A percentile compares a stretch with the other conserved stretches of the same genome.
phyloP scores from a whole-genome alignment of 2,888 invertebrate species.

The Lydus trimaculatus region DNA sequence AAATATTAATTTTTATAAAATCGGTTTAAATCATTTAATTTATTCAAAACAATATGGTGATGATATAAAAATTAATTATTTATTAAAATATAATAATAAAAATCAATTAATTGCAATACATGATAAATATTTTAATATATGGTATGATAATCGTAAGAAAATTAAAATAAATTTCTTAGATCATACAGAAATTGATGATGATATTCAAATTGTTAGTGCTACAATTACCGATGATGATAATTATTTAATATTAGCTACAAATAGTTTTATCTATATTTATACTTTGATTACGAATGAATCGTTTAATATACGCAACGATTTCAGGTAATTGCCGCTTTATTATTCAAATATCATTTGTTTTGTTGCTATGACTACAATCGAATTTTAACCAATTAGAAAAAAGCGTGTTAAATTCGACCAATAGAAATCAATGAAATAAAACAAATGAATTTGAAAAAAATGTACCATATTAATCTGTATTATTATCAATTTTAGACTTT shows the following conservation, averaged over 20 bases:
- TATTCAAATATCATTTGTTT: neutral
- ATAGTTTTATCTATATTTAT: conserved; percentile 10
- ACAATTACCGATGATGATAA: neutral
- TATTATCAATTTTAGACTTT: conserved; percentile 12
- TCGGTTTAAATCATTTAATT: conserved; percentile 14
- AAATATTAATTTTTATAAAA: conserved; percentile 13
- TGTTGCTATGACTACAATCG: neutral
- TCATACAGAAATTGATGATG: conserved; percentile 1
- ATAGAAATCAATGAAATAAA: neutral
- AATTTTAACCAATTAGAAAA: neutral
- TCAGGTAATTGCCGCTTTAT: neutral
- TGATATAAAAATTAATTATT: conserved; percentile 3
- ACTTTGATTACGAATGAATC: neutral
- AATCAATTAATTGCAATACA: conserved; percentile 11
- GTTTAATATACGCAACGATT: neutral
- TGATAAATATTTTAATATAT: conserved; percentile 8
- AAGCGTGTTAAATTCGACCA: no score
- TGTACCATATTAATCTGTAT: neutral
- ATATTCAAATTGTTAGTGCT: neutral
- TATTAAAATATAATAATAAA: neutral
- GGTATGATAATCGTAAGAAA: neutral
- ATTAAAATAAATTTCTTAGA: neutral
- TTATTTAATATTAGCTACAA: conserved; percentile 9
- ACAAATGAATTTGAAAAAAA: neutral
- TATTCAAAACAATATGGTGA: conserved; percentile 13